Evolutionary conservation across 2,113 vertebrate species (phyloP).

Genomic region (Lethenteron reissneri): DNA sequence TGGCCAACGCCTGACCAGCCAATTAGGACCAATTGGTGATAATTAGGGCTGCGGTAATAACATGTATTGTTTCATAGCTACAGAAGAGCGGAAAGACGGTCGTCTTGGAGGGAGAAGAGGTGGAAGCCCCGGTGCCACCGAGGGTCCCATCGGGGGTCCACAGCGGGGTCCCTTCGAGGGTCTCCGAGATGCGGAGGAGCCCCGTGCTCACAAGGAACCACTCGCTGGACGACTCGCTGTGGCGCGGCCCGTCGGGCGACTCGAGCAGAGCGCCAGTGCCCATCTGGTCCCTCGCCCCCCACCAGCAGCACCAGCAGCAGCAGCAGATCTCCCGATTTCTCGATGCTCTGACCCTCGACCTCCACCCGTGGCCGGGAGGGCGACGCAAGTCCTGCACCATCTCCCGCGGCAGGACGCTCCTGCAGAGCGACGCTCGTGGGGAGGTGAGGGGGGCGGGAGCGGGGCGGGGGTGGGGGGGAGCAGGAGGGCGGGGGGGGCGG

Average conservation of each 20-base stretch:
- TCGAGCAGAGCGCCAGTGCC: neutral
- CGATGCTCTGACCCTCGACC: neutral
- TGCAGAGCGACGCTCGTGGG: no score
- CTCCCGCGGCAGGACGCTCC: no score
- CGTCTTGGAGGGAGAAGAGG: neutral
- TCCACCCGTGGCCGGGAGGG: no score
- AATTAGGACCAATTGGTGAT: no score
- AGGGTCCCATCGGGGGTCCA: neutral
- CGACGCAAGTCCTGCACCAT: no score
- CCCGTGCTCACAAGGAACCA: neutral
- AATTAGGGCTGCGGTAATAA: no score
- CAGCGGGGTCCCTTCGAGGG: neutral
- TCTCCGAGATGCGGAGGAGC: neutral
- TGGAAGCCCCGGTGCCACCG: neutral
- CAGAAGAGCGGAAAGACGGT: no score
- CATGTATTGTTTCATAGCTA: no score
- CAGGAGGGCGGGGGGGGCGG: no score
- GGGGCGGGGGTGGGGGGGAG: no score
- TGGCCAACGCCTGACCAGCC: no score
- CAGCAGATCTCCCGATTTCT: neutral
- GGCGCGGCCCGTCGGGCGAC: neutral
- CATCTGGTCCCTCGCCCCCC: neutral
- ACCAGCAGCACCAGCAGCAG: neutral
- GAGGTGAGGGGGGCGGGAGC: no score
- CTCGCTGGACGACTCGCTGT: neutral